These are phyloP conservation scores for Poliocrania exsul DNA, from an alignment of 2,797 vertebrate species.

Conservation along the genomic window DNA sequence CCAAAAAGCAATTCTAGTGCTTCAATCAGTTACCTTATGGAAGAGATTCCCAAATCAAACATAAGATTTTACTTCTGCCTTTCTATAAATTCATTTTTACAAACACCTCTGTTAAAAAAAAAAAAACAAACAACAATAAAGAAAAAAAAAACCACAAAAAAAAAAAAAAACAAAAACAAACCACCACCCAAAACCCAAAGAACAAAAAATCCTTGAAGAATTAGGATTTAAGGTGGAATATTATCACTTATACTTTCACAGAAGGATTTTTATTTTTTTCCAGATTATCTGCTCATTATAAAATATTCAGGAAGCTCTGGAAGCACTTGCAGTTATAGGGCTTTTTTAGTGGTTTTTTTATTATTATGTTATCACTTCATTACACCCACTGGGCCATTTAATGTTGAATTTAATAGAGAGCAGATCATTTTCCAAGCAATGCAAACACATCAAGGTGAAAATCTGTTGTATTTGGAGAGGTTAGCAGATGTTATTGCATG, in stretches of 20 bases:
- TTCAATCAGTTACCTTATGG: neutral
- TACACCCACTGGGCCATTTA: slow-evolving; percentile 61
- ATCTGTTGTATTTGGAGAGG: slow-evolving; percentile 8
- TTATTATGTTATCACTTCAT: slow-evolving; percentile 55
- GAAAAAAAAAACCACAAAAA: too few relatives aligned
- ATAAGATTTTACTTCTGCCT: neutral
- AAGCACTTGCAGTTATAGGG: slow-evolving; percentile 28
- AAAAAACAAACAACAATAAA: too few relatives aligned
- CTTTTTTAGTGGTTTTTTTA: neutral
- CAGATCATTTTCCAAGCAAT: slow-evolving; percentile 54
- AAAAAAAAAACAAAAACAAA: neutral
- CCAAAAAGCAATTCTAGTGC: neutral
- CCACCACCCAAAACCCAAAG: too few relatives aligned
- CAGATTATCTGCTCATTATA: slow-evolving; percentile 48
- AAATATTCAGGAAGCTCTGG: slow-evolving; percentile 54
- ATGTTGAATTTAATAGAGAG: slow-evolving; percentile 55
- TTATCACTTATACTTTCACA: slow-evolving; percentile 48
- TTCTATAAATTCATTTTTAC: neutral
- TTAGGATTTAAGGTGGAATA: neutral
- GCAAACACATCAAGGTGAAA: slow-evolving; percentile 54
- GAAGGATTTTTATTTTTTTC: slow-evolving; percentile 38
- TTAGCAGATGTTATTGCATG: slow-evolving; percentile 10
- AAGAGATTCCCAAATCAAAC: neutral
- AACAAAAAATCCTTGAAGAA: neutral
- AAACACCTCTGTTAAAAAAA: neutral